Conservation (phyloP, 2,797 vertebrate species). For the Taeniopygia guttata region DNA sequence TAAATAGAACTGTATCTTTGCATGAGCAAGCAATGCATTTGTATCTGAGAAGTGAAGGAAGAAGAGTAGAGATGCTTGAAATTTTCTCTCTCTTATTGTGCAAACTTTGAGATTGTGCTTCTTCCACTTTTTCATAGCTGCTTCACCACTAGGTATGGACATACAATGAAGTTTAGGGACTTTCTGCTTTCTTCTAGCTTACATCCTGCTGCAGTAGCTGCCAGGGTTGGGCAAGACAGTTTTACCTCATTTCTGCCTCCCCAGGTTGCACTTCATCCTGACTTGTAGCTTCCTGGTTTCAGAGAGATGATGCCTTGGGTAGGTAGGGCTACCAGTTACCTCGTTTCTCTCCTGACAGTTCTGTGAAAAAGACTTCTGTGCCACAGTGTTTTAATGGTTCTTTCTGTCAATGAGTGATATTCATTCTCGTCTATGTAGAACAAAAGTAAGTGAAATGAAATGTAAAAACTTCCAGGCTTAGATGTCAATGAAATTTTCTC, state of each 20-base stretch:
- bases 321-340: neutral
- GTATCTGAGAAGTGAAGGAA: neutral
- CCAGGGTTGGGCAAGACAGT: neutral
- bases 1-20: neutral
- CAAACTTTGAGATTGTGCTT: neutral
- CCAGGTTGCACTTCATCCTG: neutral
- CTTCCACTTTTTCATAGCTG: neutral
- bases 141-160: neutral
- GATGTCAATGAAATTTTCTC: neutral
- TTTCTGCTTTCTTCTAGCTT: neutral
- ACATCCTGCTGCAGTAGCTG: neutral
- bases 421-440: neutral
- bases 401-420: neutral
- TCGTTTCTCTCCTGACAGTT: neutral
- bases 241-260: neutral
- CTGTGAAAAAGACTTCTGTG: neutral
- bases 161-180: neutral
- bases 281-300: neutral
- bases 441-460: neutral
- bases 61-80: accelerated
- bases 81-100: neutral
- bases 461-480: neutral
- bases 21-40: neutral
- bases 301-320: neutral
- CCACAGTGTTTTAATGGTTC: neutral